Percentiles rank a stretch among this genome's conserved stretches.
Conservation (phyloP, 2,797 vertebrate species). For the Sebastes vulpes region DNA sequence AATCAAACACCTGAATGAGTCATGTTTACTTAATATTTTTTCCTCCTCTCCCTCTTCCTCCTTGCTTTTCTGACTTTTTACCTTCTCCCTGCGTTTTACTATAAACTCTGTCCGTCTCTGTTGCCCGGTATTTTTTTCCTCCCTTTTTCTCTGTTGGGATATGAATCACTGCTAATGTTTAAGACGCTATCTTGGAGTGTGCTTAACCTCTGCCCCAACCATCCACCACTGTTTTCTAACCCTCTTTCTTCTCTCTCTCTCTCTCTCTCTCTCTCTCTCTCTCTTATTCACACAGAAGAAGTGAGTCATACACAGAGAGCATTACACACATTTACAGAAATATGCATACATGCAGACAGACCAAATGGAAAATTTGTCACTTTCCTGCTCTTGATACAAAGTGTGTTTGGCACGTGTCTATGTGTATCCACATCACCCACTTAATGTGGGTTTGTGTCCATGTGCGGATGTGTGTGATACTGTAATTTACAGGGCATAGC, state of each 20-base stretch:
- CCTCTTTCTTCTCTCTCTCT: neutral
- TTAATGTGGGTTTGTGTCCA: constrained; percentile 5
- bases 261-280: neutral
- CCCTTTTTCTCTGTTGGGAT: neutral
- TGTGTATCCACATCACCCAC: neutral
- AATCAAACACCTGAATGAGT: neutral
- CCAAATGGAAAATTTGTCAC: neutral
- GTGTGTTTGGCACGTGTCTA: neutral
- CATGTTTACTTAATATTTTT: neutral
- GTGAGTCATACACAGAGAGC: neutral
- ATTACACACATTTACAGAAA: neutral
- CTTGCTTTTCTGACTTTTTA: neutral
- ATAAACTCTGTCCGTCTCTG: neutral
- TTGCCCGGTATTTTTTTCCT: neutral
- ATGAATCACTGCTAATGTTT: constrained; percentile 26
- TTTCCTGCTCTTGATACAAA: neutral
- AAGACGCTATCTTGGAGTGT: neutral
- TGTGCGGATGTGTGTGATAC: constrained; percentile 9
- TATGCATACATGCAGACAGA: neutral
- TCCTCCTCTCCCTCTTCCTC: neutral
- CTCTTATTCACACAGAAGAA: neutral
- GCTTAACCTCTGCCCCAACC: constrained; percentile 28
- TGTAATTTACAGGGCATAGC: constrained; percentile 7
- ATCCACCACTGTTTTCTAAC: neutral
- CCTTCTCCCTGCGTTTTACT: neutral